Evolutionary conservation across 2,888 invertebrate species (phyloP).

Genomic region (Shargacucullia verbasci): DNA sequence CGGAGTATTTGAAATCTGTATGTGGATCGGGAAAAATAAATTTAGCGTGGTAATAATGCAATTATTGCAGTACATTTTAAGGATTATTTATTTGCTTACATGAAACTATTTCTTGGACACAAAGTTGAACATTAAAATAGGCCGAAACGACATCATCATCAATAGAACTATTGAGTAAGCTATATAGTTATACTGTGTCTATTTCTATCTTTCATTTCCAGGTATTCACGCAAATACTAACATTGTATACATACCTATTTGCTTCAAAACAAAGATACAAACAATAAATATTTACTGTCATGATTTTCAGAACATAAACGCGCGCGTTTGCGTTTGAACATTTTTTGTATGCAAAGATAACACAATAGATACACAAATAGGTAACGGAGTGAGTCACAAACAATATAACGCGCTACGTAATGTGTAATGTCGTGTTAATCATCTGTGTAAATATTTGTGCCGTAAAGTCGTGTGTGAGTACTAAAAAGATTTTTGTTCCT

Average conservation of each 20-base stretch:
- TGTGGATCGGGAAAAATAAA: too few species aligned
- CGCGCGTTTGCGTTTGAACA: slow-evolving; percentile 36
- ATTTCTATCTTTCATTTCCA: background rate
- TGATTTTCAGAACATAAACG: slow-evolving; percentile 42
- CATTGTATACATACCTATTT: slow-evolving; percentile 23
- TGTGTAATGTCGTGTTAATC: slow-evolving; percentile 65
- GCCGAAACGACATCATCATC: too few species aligned
- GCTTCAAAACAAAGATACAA: slow-evolving; percentile 36
- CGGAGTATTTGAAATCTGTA: too few species aligned
- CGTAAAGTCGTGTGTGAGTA: slow-evolving; percentile 21
- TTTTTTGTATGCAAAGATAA: slow-evolving; percentile 37
- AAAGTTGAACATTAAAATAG: too few species aligned
- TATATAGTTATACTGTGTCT: too few species aligned
- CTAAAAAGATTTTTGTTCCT: slow-evolving; percentile 42
- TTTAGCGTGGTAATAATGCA: too few species aligned
- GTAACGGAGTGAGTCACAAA: slow-evolving; percentile 67
- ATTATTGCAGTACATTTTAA: too few species aligned
- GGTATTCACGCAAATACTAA: slow-evolving; percentile 3
- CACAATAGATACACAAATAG: slow-evolving; percentile 36
- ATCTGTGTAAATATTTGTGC: slow-evolving; percentile 73
- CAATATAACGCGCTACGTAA: slow-evolving; percentile 55
- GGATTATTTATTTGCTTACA: too few species aligned
- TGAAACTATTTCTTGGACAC: too few species aligned
- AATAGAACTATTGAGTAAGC: too few species aligned
- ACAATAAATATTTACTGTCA: slow-evolving; percentile 38